Conservation (phyloP, 2,888 invertebrate genomes). For the Bombylius discolor region DNA sequence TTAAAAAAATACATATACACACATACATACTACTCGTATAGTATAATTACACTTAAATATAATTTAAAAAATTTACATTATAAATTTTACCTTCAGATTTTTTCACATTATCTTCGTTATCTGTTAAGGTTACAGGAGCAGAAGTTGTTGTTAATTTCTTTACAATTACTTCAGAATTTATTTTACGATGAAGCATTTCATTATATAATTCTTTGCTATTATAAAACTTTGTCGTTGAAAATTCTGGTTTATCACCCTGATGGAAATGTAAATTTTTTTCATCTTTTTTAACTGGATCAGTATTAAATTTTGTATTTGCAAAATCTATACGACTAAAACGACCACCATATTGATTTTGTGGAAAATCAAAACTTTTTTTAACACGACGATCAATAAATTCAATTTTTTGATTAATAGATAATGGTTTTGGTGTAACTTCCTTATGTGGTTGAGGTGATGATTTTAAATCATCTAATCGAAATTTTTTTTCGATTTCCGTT, state of each 20-base stretch:
- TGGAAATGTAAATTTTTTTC: not conserved
- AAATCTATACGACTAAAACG: conserved; percentile 27
- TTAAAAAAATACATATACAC: too few species aligned
- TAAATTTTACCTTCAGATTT: not conserved
- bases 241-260: conserved; percentile 27
- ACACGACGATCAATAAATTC: conserved; percentile 33
- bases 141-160: not conserved
- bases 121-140: not conserved
- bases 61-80: too few species aligned
- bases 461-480: conserved; percentile 26
- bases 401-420: conserved; percentile 17
- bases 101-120: not conserved
- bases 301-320: conserved; percentile 34
- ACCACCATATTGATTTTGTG: not conserved
- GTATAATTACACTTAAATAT: too few species aligned
- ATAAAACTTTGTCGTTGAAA: conserved; percentile 36
- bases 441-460: conserved; percentile 7
- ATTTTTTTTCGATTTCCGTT: conserved; percentile 35
- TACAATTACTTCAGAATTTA: not conserved
- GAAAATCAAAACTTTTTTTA: conserved; percentile 28
- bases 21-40: too few species aligned
- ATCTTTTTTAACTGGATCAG: conserved; percentile 17
- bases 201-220: conserved; percentile 36
- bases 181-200: conserved; percentile 16
- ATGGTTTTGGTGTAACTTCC: not conserved